Percentiles rank a stretch among this genome's conserved stretches.
These are phyloP conservation scores for Ormia ochracea DNA, from an alignment of 2,888 invertebrate species.

Conservation along the genomic window DNA sequence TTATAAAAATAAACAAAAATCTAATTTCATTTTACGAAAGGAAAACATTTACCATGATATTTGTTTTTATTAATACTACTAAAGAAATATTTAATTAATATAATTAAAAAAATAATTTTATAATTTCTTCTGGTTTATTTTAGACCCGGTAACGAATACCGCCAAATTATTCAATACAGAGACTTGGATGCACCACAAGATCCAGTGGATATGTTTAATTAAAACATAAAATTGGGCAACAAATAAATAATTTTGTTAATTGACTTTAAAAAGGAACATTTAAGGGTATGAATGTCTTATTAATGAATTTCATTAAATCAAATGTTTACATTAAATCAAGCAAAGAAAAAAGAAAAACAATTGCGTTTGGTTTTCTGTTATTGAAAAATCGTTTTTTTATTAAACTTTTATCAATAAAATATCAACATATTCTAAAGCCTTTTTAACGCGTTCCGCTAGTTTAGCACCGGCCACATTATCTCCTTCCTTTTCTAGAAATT, in stretches of 20 bases:
- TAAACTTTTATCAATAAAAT: conserved; percentile 40
- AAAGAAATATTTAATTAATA: not conserved
- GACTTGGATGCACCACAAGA: conserved; percentile 95
- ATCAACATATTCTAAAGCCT: conserved; percentile 60
- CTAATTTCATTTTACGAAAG: too few species aligned
- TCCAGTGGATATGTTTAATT: conserved; percentile 86
- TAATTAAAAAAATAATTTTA: conserved; percentile 22
- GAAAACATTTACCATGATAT: too few species aligned
- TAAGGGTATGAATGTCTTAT: too few species aligned
- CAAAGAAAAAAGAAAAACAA: not conserved
- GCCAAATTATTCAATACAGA: conserved; percentile 93
- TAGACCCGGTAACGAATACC: conserved; percentile 88
- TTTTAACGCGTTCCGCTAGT: conserved; percentile 67
- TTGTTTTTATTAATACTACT: not conserved
- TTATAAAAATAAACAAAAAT: too few species aligned
- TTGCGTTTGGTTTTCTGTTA: not conserved
- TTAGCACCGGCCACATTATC: conserved; percentile 74
- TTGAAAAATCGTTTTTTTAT: not conserved
- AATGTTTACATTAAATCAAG: not conserved
- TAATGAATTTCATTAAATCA: too few species aligned
- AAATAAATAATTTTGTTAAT: conserved; percentile 9
- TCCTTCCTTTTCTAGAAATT: conserved; percentile 71
- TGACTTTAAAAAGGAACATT: conserved; percentile 3
- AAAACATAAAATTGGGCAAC: conserved; percentile 34
- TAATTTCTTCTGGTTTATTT: conserved; percentile 76